phyloP scores from a whole-genome alignment of 2,113 vertebrate species.

The Sphyrna mokarran region DNA sequence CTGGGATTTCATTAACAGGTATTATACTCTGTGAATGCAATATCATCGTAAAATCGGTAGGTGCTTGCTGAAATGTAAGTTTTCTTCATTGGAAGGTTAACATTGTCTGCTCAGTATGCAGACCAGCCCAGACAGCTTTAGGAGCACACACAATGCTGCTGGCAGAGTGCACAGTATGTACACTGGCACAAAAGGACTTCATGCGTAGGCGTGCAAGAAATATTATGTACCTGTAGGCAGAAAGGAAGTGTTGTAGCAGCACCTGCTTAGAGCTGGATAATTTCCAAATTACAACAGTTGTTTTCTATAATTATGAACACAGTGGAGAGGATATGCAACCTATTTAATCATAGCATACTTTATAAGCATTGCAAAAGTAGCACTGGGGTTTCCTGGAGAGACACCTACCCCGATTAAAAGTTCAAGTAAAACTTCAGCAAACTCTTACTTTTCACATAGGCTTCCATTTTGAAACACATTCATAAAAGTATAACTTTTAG shows the following conservation, averaged over 20 bases:
- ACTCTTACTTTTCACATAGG: neutral
- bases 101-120: neutral
- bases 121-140: neutral
- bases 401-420: neutral
- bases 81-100: neutral
- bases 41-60: neutral
- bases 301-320: neutral
- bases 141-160: neutral
- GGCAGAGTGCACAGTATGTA: neutral
- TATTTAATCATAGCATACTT: neutral
- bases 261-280: neutral
- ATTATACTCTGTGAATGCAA: neutral
- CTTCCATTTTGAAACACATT: neutral
- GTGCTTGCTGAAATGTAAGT: neutral
- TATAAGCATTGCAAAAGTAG: neutral
- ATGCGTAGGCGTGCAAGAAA: neutral
- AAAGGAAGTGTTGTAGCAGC: neutral
- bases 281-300: neutral
- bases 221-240: conserved; percentile 26
- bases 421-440: neutral
- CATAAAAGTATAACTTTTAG: neutral
- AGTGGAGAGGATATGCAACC: neutral
- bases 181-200: neutral
- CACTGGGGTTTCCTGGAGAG: neutral
- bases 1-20: neutral